Evolutionary conservation across 1,140 invertebrate species (phyloP), one percentile per base, ranked within the genome.

Genomic region (Aplysia californica): DNA sequence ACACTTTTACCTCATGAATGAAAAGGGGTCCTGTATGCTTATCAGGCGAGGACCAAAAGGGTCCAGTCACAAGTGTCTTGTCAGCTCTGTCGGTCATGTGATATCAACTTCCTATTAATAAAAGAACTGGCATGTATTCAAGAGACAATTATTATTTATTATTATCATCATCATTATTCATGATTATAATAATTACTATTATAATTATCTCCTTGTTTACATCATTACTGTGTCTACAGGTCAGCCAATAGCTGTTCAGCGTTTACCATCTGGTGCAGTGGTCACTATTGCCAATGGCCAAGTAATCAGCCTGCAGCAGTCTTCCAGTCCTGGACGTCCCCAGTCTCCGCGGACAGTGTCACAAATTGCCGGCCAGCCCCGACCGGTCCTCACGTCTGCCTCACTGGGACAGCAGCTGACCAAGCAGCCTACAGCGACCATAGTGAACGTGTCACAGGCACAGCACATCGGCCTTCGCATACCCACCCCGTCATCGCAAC

Each of bases 221-320:
- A n/a, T n/a, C n/a, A n/a, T n/a, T n/a, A n/a, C n/a, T n/a, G n/a
- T n/a, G n/a, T n/a, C 23, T 69, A 3, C 33, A 69, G 67, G 67
- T 31, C 67, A 69, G 39, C 39, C 67, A 10, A 31, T 75, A 23
- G 26, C 72, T 44, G 61, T 38, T 66, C 72, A 75, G 29, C 58
- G 41, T 5, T 29, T 75, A 2, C 59, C 70, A 59, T 3, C 35
- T 10, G 70, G 56, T 39, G 61, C n/a, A 5, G 38, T 72, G 1
- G 21, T 58, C 39, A 55, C 55, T 5, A 26, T 61, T 6, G 10
- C 56, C 4, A 39, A 3, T 58, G 55, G 39, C 20, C 70, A 61
- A 29, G 3, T 72, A 3, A 21, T 70, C 20, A 41, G 23, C 31
- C 21, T 35, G 18, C 39, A 50, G 23, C 21, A 10, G 3, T 18